Evolutionary conservation across 2,888 invertebrate species (phyloP).

Genomic region (Melieria crassipennis): DNA sequence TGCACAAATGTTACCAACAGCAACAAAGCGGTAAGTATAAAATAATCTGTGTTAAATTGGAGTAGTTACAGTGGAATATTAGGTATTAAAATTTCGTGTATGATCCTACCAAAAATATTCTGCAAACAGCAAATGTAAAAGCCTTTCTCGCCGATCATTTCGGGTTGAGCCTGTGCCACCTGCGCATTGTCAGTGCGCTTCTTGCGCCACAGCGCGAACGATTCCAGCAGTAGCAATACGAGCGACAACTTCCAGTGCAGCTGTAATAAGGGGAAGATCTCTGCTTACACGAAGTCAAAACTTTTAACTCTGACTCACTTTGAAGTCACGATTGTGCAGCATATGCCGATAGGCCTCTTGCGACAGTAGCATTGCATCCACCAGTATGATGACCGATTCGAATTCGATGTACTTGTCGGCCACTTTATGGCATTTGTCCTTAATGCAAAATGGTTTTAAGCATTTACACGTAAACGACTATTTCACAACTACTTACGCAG

Average conservation of each 20-base stretch:
- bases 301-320: constrained; percentile 67
- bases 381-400: constrained; percentile 86
- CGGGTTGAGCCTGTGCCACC: constrained; percentile 49
- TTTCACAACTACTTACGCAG: constrained; percentile 72
- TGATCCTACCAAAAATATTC: constrained; percentile 59
- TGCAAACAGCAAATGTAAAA: constrained; percentile 71
- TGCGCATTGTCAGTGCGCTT: constrained; percentile 46
- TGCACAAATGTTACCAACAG: constrained; percentile 41
- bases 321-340: constrained; percentile 81
- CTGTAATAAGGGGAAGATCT: constrained; percentile 62
- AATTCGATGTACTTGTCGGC: constrained; percentile 94
- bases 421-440: constrained; percentile 79
- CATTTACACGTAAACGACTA: neutral
- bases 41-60: constrained; percentile 49
- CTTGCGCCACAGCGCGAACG: constrained; percentile 76
- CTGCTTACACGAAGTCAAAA: constrained; percentile 15
- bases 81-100: neutral
- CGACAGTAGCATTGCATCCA: constrained; percentile 84
- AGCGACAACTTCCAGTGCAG: constrained; percentile 83
- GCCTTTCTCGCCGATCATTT: constrained; percentile 70
- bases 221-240: constrained; percentile 81
- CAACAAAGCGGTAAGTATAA: constrained; percentile 49
- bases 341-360: constrained; percentile 86
- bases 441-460: constrained; percentile 25
- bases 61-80: neutral